phyloP scores from a whole-genome alignment of 2,113 vertebrate genomes.

The Amphiprion percula region DNA sequence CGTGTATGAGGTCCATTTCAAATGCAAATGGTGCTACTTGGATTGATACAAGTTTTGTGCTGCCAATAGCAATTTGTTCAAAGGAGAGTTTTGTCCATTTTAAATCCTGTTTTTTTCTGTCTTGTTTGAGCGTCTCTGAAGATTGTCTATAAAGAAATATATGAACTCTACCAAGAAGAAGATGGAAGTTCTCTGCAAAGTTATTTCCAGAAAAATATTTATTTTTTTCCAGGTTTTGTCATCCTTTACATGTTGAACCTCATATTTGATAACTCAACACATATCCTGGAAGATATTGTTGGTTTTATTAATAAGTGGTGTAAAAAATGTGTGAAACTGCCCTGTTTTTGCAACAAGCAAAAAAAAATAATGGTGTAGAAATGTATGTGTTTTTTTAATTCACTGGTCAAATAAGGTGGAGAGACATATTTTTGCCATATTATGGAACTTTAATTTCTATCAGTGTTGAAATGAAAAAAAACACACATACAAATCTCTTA shows the following conservation, averaged over 20 bases:
- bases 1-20: constrained; percentile 60
- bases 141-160: constrained; percentile 2
- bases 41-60: constrained; percentile 55
- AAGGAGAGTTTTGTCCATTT: constrained; percentile 25
- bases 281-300: too few species aligned
- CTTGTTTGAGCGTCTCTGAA: constrained; percentile 27
- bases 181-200: neutral
- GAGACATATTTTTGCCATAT: neutral
- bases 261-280: too few species aligned
- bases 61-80: constrained; percentile 59
- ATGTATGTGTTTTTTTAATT: neutral
- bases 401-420: neutral
- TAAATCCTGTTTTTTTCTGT: constrained; percentile 34
- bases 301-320: too few species aligned
- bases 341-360: too few species aligned
- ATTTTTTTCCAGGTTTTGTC: too few species aligned
- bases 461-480: neutral
- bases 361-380: too few species aligned
- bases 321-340: too few species aligned
- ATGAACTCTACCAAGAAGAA: neutral
- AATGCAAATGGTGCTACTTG: constrained; percentile 67
- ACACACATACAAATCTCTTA: neutral
- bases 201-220: neutral
- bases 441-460: neutral
- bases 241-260: too few species aligned